These are phyloP conservation scores for Gorsachius goisagi DNA, from an alignment of 2,113 vertebrate species.

Conservation along the genomic window DNA sequence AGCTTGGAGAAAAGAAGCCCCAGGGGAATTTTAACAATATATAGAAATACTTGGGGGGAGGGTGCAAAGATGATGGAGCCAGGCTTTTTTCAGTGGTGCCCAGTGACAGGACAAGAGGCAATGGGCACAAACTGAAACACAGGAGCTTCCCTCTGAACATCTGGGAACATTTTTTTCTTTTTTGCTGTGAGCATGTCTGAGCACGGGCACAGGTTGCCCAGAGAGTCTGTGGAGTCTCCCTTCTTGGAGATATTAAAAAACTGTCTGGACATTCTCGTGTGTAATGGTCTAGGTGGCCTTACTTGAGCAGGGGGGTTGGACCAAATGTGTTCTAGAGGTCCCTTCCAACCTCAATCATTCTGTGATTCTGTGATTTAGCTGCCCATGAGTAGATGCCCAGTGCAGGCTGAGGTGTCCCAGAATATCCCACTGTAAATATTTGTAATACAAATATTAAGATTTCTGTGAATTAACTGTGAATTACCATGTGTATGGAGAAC, in stretches of 20 bases:
- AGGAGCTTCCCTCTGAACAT: background rate
- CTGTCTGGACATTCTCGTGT: background rate
- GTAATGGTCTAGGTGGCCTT: background rate
- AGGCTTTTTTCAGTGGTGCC: no score
- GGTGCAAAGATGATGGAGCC: background rate
- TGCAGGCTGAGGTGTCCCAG: background rate
- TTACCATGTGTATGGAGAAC: background rate
- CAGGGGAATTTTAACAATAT: background rate
- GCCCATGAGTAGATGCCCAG: background rate
- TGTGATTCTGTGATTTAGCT: background rate
- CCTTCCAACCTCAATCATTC: background rate
- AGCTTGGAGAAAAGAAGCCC: background rate
- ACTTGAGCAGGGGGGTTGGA: background rate
- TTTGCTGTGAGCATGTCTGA: background rate
- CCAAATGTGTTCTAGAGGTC: background rate
- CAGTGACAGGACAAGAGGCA: background rate
- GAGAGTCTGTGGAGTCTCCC: background rate
- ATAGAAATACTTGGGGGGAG: background rate
- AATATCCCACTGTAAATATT: background rate
- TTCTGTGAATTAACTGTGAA: background rate
- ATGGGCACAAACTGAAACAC: background rate
- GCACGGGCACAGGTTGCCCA: background rate
- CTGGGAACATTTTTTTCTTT: background rate
- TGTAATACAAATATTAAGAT: background rate
- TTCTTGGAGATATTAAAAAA: background rate